Evolutionary conservation across 1,140 invertebrate species (phyloP).

Genomic region (Bombyx mandarina): DNA sequence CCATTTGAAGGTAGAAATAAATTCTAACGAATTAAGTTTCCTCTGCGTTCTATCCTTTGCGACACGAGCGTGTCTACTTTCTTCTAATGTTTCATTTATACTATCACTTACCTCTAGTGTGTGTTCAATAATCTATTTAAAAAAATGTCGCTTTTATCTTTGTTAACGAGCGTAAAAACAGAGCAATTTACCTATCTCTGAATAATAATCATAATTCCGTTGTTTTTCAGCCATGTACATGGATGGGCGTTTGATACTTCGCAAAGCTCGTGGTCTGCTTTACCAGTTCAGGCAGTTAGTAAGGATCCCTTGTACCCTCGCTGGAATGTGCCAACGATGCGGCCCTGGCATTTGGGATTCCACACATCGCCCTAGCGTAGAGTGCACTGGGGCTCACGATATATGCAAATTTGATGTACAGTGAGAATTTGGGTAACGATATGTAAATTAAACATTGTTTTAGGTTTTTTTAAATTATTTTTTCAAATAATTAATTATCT

Average conservation of each 20-base stretch:
- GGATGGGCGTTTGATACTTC: constrained; percentile 90
- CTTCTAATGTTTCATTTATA: no score
- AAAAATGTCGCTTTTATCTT: no score
- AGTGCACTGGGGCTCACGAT: constrained; percentile 55
- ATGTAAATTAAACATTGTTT: no score
- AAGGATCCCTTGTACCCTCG: constrained; percentile 89
- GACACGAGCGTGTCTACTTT: no score
- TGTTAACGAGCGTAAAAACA: background rate
- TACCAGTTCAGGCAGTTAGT: constrained; percentile 89
- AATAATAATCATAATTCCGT: background rate
- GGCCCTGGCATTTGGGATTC: constrained; percentile 95
- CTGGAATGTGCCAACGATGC: constrained; percentile 87
- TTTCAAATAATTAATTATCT: no score
- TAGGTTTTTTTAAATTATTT: no score
- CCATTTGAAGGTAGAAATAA: no score
- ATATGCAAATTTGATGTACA: constrained; percentile 50
- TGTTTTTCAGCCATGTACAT: constrained; percentile 87
- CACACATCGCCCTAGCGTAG: constrained; percentile 83
- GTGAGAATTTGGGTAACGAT: constrained; percentile 14
- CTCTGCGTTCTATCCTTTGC: no score
- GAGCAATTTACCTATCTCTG: background rate
- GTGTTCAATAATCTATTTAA: no score
- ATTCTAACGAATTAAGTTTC: no score
- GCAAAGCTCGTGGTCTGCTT: constrained; percentile 92
- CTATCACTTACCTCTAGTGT: no score